Percentiles rank a stretch among this genome's conserved stretches.
phyloP scores from a whole-genome alignment of 2,113 vertebrate species.

The Etia nguti region DNA sequence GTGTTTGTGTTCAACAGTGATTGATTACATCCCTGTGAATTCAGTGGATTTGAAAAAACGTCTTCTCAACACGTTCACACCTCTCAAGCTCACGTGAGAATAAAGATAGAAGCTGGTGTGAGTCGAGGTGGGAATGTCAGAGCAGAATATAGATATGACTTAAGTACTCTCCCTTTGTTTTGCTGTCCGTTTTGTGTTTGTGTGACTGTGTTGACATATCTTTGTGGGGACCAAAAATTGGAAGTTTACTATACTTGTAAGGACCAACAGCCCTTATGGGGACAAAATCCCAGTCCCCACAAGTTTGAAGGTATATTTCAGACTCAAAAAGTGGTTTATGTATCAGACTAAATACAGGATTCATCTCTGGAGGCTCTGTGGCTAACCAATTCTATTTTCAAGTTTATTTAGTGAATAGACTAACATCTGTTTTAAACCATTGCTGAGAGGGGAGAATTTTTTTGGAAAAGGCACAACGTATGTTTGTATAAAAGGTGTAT shows the following conservation, averaged over 20 bases:
- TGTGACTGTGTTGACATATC: not conserved
- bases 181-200: not conserved
- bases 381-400: too few species aligned
- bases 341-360: too few species aligned
- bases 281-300: accelerated
- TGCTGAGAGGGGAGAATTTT: not conserved
- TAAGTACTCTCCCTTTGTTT: not conserved
- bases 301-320: not conserved
- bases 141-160: not conserved
- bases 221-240: not conserved
- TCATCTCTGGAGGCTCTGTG: too few species aligned
- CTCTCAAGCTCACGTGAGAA: not conserved
- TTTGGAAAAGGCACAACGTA: not conserved
- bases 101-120: not conserved
- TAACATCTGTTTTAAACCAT: not conserved
- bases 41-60: constrained; percentile 12
- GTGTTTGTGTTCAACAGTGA: not conserved
- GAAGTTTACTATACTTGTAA: not conserved
- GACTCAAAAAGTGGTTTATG: too few species aligned
- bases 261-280: not conserved
- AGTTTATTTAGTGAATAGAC: not conserved
- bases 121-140: not conserved
- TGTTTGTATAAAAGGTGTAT: not conserved
- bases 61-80: not conserved
- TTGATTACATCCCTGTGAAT: constrained; percentile 5